phyloP scores from a whole-genome alignment of 2,797 vertebrate species.

The Brachymystax lenok region DNA sequence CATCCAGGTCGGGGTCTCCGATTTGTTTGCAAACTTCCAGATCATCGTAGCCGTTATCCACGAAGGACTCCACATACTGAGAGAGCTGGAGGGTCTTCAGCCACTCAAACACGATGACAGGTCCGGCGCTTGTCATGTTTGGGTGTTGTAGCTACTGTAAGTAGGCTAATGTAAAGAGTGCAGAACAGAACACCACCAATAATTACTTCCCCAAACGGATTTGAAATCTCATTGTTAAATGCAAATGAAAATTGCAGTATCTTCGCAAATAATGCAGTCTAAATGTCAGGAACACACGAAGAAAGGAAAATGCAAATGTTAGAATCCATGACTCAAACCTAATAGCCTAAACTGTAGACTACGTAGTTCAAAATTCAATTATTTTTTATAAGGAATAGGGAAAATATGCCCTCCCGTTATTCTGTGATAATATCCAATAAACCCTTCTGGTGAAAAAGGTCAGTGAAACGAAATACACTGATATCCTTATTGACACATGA shows the following conservation, averaged over 20 bases:
- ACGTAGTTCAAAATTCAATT: neutral
- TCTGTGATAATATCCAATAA: neutral
- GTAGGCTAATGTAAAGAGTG: constrained; percentile 33
- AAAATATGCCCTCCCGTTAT: neutral
- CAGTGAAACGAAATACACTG: constrained; percentile 1
- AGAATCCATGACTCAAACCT: constrained; percentile 28
- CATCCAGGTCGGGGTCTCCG: constrained; percentile 95
- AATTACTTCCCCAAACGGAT: constrained; percentile 50
- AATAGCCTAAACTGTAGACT: neutral
- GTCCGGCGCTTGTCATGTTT: constrained; percentile 83
- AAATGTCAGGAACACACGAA: neutral
- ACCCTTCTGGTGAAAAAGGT: neutral
- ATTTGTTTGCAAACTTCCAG: constrained; percentile 99
- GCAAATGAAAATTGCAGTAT: neutral
- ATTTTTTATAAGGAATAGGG: neutral
- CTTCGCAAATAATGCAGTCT: neutral
- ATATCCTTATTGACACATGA: constrained; percentile 50
- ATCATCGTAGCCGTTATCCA: constrained; percentile 98
- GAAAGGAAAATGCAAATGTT: constrained; percentile 24
- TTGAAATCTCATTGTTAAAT: constrained; percentile 58
- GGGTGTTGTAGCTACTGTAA: constrained; percentile 14
- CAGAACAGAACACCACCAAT: constrained; percentile 37
- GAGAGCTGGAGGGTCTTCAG: constrained; percentile 91
- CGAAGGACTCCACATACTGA: constrained; percentile 93
- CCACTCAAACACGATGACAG: constrained; percentile 97